Percentiles rank a stretch among this genome's conserved stretches.
Evolutionary conservation across 2,797 vertebrate genomes (phyloP).

Genomic region (Myioborus melanocephalus): DNA sequence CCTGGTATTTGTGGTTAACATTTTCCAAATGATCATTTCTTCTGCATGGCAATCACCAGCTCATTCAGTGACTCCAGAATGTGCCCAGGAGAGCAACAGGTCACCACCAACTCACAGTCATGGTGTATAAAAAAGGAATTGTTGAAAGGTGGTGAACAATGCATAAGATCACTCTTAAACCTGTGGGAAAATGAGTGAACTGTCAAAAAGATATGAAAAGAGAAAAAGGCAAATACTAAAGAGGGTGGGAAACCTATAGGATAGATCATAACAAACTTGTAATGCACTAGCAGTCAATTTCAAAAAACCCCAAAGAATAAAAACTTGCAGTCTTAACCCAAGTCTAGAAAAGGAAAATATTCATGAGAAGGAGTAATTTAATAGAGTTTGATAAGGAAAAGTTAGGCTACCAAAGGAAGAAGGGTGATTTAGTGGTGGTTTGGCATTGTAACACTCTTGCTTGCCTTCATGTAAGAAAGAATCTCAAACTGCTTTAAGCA

Average conservation of each 20-base stretch:
- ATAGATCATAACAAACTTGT: background rate
- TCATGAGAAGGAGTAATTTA: background rate
- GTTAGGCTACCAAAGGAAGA: background rate
- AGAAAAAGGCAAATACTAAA: background rate
- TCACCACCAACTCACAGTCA: background rate
- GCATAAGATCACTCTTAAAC: background rate
- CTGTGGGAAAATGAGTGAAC: background rate
- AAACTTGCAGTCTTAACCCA: background rate
- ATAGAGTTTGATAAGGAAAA: background rate
- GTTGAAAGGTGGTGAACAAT: background rate
- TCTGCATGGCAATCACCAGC: background rate
- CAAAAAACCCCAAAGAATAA: accelerated
- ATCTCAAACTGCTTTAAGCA: background rate
- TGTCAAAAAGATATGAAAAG: background rate
- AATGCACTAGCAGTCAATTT: background rate
- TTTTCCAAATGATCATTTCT: background rate
- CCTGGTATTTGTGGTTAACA: background rate
- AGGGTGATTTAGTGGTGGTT: background rate
- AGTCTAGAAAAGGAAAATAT: background rate
- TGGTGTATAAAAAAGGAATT: background rate
- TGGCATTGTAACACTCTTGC: background rate
- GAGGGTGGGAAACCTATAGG: background rate
- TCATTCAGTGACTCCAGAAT: background rate
- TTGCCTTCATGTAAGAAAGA: background rate
- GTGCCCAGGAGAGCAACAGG: background rate